Base-by-base conservation (phyloP, 2,113 vertebrate genomes). In the Uria lomvia region DNA sequence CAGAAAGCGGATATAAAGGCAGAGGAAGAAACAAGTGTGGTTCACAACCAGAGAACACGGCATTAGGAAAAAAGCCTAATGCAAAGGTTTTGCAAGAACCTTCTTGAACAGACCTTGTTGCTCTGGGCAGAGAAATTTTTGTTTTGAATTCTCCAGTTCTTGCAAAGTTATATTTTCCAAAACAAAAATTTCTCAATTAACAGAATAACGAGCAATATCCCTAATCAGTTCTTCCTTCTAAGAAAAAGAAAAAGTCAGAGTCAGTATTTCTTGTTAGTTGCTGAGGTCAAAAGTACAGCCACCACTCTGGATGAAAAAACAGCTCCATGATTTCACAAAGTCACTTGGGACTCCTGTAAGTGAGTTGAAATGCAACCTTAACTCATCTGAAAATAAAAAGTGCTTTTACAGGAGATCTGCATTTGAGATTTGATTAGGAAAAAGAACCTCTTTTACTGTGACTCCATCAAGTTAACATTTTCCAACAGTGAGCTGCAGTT, bases 201-300 rank as follows among this genome's bases (percentile, higher is more conserved):
- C 21, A 74, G 30, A 36, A 9, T 42, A 49, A 43, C 1, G 4
- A 90, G 59, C 27, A 42, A 16, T 32, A 55, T n/a, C 52, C 14
- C 24, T 55, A 83, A 40, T 40, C 40, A 40, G 38, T 50, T 94
- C 59, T 10, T 74, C 21, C 29, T 71, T 19, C 56, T 24, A 66
- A 73, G 71, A 29, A 87, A 85, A 75, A n/a, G 11, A 70, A 58
- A 42, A 67, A 68, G 19, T 40, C 62, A 49, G 40, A 77, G 24
- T n/a, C 40, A 36, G 50, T 85, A 13, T 56, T 80, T 77, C 71
- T 43, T 70, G 55, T 82, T 68, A 24, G 32, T 27, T 84, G 56
- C 52, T 62, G 83, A 89, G 68, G 91, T 96, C 84, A 78, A 89
- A 96, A 96, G 73, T 89, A n/a, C 91, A 96, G 24, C 75, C 24